These are phyloP conservation scores for Xestobium rufovillosum DNA, from an alignment of 2,888 invertebrate species.

Conservation along the genomic window DNA sequence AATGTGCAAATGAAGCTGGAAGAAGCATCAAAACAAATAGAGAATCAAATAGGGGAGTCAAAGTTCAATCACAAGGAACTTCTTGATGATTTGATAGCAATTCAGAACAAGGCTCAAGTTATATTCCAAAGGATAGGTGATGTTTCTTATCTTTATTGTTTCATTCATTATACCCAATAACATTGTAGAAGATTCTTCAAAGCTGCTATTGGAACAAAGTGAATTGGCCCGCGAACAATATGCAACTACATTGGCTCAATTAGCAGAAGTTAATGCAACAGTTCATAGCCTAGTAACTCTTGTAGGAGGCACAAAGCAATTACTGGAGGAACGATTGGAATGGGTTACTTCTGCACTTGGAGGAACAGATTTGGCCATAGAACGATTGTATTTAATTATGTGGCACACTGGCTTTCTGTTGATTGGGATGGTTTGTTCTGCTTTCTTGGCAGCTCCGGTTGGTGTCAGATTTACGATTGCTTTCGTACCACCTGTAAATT, in stretches of 20 bases:
- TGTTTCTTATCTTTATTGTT: constrained; percentile 9
- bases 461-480: constrained; percentile 34
- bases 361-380: constrained; percentile 39
- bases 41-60: constrained; percentile 45
- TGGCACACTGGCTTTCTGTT: constrained; percentile 38
- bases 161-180: background rate
- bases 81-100: constrained; percentile 46
- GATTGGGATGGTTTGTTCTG: constrained; percentile 37
- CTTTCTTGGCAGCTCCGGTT: constrained; percentile 35
- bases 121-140: constrained; percentile 52
- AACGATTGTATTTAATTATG: constrained; percentile 35
- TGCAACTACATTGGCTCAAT: constrained; percentile 44
- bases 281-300: constrained; percentile 40
- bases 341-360: constrained; percentile 39
- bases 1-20: constrained; percentile 51
- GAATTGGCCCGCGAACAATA: constrained; percentile 45
- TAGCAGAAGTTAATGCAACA: constrained; percentile 48
- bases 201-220: constrained; percentile 44
- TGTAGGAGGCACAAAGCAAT: constrained; percentile 35
- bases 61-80: constrained; percentile 49
- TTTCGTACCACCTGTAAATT: constrained; percentile 35
- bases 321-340: constrained; percentile 36
- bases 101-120: constrained; percentile 48
- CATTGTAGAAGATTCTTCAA: constrained; percentile 39
- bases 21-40: constrained; percentile 45